A percentile compares a stretch with the other conserved stretches of the same genome.
These are phyloP conservation scores for Liolophura sinensis DNA, from an alignment of 1,140 invertebrate species.

Conservation along the genomic window DNA sequence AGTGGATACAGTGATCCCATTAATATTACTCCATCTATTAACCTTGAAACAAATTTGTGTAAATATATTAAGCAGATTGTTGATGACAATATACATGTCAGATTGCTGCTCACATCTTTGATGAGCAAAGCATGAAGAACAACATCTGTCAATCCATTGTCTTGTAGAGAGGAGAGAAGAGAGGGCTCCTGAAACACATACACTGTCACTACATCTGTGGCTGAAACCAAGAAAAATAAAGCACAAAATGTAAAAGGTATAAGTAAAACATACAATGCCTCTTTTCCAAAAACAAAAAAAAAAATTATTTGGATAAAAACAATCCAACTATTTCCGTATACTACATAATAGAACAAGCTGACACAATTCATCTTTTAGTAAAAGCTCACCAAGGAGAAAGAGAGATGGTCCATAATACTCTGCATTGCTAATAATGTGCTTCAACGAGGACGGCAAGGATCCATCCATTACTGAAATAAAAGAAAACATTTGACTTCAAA, in stretches of 20 bases:
- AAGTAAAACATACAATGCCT: no score
- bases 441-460: conserved; percentile 78
- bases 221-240: conserved; percentile 55
- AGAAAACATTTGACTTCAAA: conserved; percentile 17
- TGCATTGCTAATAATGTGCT: conserved; percentile 90
- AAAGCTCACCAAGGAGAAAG: conserved; percentile 70
- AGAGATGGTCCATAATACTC: conserved; percentile 91
- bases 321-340: not conserved
- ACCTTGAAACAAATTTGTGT: no score
- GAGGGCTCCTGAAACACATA: conserved; percentile 94
- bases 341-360: no score
- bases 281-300: no score
- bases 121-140: conserved; percentile 83
- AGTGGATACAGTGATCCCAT: no score
- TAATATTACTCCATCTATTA: no score
- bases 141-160: conserved; percentile 88
- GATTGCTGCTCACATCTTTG: conserved; percentile 71
- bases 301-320: no score
- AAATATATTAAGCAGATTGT: no score
- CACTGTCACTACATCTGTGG: conserved; percentile 88
- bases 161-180: conserved; percentile 76
- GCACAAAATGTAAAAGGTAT: not conserved
- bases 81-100: not conserved
- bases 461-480: conserved; percentile 79
- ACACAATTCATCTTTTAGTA: not conserved